A percentile compares a stretch with the other conserved stretches of the same genome.
phyloP scores from a whole-genome alignment of 2,888 invertebrate genomes.

The Tryphoninae sp. region DNA sequence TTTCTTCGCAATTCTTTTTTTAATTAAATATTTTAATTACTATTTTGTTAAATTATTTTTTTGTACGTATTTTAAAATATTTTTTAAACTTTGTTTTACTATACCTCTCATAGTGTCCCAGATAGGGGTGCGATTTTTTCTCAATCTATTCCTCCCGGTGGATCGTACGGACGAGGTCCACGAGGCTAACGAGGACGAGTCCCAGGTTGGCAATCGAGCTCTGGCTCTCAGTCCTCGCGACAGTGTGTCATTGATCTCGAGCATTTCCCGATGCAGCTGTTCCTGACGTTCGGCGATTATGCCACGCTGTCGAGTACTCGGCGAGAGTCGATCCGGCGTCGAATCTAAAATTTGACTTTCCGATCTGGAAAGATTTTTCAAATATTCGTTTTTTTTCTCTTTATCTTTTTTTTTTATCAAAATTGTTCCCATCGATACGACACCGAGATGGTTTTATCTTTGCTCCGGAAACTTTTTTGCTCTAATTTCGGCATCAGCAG shows the following conservation, averaged over 20 bases:
- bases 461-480: not conserved
- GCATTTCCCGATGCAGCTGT: constrained; percentile 73
- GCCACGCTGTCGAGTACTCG: constrained; percentile 66
- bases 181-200: constrained; percentile 72
- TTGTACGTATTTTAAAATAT: not conserved
- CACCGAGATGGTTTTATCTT: not conserved
- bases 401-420: not conserved
- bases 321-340: constrained; percentile 63
- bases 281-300: constrained; percentile 73
- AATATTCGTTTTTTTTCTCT: not conserved
- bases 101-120: constrained; percentile 73
- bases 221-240: constrained; percentile 72
- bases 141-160: constrained; percentile 68
- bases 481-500: not conserved
- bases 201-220: constrained; percentile 72
- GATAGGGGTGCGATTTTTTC: constrained; percentile 66
- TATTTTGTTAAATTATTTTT: not conserved
- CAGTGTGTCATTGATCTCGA: constrained; percentile 75
- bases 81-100: not conserved
- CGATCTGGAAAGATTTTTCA: constrained; percentile 63
- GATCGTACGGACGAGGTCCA: constrained; percentile 75
- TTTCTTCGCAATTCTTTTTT: too few species aligned
- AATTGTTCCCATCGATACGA: not conserved
- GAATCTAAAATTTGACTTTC: constrained; percentile 70
- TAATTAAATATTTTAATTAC: not conserved